phyloP scores from a whole-genome alignment of 2,888 invertebrate species.

The Rambutsinella grinnellia region DNA sequence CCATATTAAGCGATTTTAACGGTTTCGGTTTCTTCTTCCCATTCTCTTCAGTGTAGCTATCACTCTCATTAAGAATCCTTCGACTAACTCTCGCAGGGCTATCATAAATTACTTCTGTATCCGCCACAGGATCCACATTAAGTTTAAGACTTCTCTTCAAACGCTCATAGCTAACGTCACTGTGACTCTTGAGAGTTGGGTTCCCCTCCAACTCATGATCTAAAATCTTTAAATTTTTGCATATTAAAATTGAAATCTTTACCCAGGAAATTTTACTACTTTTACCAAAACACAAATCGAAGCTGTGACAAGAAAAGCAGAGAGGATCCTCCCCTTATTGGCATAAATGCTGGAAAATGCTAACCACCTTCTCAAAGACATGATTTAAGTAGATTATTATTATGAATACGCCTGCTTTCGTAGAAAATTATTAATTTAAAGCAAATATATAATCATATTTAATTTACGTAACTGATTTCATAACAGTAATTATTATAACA shows the following conservation, averaged over 20 bases:
- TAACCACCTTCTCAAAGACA: no score
- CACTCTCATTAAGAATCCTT: conserved; percentile 19
- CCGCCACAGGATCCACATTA: neutral
- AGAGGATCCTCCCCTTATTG: no score
- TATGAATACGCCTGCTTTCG: no score
- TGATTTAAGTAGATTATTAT: no score
- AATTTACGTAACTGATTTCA: no score
- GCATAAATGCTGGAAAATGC: no score
- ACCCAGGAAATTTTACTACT: neutral
- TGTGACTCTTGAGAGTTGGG: neutral
- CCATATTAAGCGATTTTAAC: conserved; percentile 22
- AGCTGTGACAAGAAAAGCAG: no score
- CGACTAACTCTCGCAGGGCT: conserved; percentile 14
- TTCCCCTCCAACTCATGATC: neutral
- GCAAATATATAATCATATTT: no score
- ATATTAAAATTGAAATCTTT: neutral
- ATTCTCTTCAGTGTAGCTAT: conserved; percentile 4
- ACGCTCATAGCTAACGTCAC: neutral
- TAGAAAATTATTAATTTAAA: no score
- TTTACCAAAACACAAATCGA: no score
- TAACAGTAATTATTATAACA: no score
- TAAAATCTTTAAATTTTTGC: neutral
- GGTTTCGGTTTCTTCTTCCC: conserved; percentile 13
- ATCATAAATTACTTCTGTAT: neutral
- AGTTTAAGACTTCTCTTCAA: neutral